Evolutionary conservation across 2,888 invertebrate genomes (phyloP).

Genomic region (Piscicola geometra): DNA sequence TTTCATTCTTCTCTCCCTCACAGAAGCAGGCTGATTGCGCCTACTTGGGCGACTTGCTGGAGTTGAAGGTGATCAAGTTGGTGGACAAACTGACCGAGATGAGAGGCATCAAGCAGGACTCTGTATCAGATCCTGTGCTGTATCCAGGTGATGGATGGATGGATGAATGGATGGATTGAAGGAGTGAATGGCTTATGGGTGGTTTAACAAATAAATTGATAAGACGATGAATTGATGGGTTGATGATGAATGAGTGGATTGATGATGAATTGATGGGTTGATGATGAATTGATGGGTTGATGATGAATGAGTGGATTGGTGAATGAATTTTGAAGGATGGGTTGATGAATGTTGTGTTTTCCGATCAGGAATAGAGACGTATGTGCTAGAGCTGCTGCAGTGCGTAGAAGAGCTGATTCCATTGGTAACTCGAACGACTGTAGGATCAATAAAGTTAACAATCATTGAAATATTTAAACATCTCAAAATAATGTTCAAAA

Average conservation of each 20-base stretch:
- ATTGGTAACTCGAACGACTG: not conserved
- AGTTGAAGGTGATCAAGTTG: constrained; percentile 25
- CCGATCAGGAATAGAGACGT: not conserved
- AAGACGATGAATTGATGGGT: too few species aligned
- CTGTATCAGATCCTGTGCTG: not conserved
- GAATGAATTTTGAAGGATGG: too few species aligned
- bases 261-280: too few species aligned
- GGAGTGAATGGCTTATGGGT: too few species aligned
- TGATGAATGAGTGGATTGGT: too few species aligned
- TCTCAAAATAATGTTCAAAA: not conserved
- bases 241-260: too few species aligned
- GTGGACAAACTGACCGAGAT: constrained; percentile 27
- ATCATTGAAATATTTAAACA: not conserved
- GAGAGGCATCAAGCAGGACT: constrained; percentile 17
- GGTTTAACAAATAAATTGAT: too few species aligned
- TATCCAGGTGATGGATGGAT: not conserved
- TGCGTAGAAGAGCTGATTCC: not conserved
- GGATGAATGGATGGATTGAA: too few species aligned
- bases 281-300: too few species aligned
- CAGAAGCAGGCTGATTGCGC: not conserved
- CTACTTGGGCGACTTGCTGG: not conserved
- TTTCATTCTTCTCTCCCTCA: too few species aligned
- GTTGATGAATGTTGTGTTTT: not conserved
- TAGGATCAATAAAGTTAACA: not conserved
- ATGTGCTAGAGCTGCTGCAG: not conserved